These are phyloP conservation scores for Nyctalus aviator DNA, from an alignment of 2,797 vertebrate species.

Conservation along the genomic window DNA sequence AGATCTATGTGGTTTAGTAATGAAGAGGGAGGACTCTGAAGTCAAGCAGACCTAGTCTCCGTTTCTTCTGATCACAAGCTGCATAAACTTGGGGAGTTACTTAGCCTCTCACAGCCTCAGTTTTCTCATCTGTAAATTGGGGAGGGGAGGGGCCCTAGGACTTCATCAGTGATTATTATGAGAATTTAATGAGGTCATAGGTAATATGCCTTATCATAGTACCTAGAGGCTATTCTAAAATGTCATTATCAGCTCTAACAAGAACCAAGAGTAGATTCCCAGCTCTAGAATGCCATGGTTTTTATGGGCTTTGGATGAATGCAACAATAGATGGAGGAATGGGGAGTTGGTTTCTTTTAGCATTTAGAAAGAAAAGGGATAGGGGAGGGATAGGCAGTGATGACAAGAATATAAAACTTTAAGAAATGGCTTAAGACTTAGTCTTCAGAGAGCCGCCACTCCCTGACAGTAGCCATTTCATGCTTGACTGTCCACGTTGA, in stretches of 20 bases:
- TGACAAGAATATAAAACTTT: not conserved
- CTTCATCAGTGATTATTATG: not conserved
- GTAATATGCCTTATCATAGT: not conserved
- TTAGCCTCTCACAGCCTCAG: not conserved
- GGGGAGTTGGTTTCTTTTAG: not conserved
- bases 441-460: slow-evolving; percentile 44
- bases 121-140: not conserved
- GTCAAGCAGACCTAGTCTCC: not conserved
- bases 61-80: not conserved
- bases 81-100: not conserved
- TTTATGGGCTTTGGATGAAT: not conserved
- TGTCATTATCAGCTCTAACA: not conserved
- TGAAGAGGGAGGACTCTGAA: not conserved
- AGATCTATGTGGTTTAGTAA: not conserved
- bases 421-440: slow-evolving; percentile 24
- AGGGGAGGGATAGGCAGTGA: not conserved
- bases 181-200: not conserved
- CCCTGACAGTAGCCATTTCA: not conserved
- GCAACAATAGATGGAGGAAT: not conserved
- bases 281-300: not conserved
- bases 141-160: not conserved
- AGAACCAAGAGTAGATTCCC: not conserved
- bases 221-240: not conserved
- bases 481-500: slow-evolving; percentile 23
- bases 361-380: not conserved